Conservation (phyloP, 1,140 invertebrate species). For the Ephestia elutella region DNA sequence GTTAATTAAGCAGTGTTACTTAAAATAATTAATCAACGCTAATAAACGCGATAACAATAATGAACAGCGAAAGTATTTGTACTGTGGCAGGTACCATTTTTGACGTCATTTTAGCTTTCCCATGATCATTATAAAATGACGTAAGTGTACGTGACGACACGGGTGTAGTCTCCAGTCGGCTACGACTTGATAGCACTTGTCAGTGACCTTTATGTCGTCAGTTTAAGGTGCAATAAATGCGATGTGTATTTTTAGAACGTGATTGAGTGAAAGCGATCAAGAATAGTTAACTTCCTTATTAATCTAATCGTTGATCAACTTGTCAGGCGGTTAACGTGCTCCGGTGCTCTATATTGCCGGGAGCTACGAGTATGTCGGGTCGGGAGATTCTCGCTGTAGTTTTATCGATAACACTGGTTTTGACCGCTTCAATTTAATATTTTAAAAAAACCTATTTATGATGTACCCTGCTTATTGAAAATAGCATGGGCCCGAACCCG, state of each 20-base stretch:
- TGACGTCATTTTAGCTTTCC: not conserved
- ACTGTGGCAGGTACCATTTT: not conserved
- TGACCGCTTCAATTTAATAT: too few species aligned
- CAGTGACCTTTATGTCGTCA: not conserved
- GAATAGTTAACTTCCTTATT: slow-evolving; percentile 3
- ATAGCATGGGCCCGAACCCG: too few species aligned
- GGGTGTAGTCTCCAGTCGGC: not conserved
- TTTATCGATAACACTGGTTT: too few species aligned
- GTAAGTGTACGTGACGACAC: not conserved
- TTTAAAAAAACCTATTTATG: too few species aligned
- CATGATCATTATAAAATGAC: not conserved
- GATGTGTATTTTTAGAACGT: not conserved
- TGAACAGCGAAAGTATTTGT: not conserved
- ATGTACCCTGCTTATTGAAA: too few species aligned
- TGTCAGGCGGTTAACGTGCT: not conserved
- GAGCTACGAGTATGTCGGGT: not conserved
- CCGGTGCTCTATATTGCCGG: not conserved
- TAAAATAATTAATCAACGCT: not conserved
- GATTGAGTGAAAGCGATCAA: not conserved
- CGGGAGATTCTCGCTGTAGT: too few species aligned
- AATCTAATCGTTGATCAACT: slow-evolving; percentile 2
- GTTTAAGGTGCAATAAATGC: not conserved
- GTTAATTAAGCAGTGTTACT: not conserved
- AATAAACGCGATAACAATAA: not conserved
- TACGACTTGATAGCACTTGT: not conserved